phyloP scores from a whole-genome alignment of 2,888 invertebrate species.

The Masnerella sp. region DNA sequence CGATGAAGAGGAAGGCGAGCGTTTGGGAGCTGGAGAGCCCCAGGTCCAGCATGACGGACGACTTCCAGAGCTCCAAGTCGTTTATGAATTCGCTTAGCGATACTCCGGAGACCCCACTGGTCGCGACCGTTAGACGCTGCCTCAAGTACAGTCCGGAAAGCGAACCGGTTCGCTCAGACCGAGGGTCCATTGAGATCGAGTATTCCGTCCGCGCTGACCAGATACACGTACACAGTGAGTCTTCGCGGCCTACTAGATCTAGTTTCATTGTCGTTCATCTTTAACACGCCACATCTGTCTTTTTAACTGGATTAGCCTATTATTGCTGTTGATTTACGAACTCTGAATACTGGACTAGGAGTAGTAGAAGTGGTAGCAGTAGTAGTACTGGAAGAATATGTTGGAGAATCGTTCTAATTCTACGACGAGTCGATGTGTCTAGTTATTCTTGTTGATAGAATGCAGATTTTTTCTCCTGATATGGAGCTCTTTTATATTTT shows the following conservation, averaged over 20 bases:
- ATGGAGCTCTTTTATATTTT: no score
- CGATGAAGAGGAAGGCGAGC: slow-evolving; percentile 61
- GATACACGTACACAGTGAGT: slow-evolving; percentile 85
- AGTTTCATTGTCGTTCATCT: not conserved
- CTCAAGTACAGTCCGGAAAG: slow-evolving; percentile 75
- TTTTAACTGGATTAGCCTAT: no score
- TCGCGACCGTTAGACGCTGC: slow-evolving; percentile 75
- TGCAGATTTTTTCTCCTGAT: no score
- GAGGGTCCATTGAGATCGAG: slow-evolving; percentile 83
- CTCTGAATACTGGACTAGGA: no score
- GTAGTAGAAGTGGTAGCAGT: no score
- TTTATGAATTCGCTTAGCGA: slow-evolving; percentile 68
- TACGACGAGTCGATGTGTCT: no score
- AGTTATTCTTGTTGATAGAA: no score
- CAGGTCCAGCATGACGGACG: slow-evolving; percentile 72
- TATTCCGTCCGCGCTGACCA: slow-evolving; percentile 80
- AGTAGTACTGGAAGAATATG: no score
- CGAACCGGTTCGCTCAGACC: slow-evolving; percentile 64
- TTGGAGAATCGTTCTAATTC: no score
- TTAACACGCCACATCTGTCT: no score
- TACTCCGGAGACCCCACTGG: slow-evolving; percentile 74
- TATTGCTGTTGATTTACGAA: no score
- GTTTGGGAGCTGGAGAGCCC: slow-evolving; percentile 74
- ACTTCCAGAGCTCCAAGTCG: slow-evolving; percentile 73
- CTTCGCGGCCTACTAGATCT: not conserved